phyloP scores from a whole-genome alignment of 2,113 vertebrate genomes.

The Lophura nycthemera region DNA sequence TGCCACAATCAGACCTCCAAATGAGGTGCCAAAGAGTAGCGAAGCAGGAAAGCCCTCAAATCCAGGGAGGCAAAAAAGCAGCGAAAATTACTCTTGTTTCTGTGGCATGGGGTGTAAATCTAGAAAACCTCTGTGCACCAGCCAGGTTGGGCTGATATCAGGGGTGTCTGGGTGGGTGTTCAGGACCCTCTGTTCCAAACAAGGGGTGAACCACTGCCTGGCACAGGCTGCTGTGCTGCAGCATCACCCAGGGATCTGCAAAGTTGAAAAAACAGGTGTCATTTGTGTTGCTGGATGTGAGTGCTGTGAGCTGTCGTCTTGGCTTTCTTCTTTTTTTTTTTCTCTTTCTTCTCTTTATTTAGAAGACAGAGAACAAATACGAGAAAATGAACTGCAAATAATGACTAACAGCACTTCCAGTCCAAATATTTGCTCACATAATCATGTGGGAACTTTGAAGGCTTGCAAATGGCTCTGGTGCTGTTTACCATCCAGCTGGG shows the following conservation, averaged over 20 bases:
- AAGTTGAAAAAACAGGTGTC: background rate
- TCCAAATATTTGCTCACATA: slow-evolving; percentile 53
- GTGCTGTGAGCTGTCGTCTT: background rate
- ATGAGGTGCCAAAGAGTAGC: background rate
- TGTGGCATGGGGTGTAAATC: background rate
- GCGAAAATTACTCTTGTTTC: background rate
- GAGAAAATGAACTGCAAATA: slow-evolving; percentile 72
- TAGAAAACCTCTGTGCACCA: rapidly evolving
- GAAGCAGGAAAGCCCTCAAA: background rate
- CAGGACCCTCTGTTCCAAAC: rapidly evolving
- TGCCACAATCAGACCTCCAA: background rate
- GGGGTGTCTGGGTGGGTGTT: background rate
- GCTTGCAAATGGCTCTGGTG: rapidly evolving
- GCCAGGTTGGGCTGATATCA: background rate
- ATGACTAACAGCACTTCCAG: slow-evolving; percentile 42
- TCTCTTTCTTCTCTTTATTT: slow-evolving; percentile 14
- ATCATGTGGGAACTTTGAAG: slow-evolving; percentile 2
- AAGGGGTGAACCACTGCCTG: background rate
- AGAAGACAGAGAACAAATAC: slow-evolving; percentile 67
- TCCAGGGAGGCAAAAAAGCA: background rate
- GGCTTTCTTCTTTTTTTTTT: background rate
- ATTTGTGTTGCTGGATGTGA: background rate
- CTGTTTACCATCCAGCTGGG: background rate
- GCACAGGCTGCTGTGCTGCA: background rate
- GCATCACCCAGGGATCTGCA: background rate